Conservation (phyloP, 2,888 invertebrate genomes). For the Nipponacmea schrenckii region DNA sequence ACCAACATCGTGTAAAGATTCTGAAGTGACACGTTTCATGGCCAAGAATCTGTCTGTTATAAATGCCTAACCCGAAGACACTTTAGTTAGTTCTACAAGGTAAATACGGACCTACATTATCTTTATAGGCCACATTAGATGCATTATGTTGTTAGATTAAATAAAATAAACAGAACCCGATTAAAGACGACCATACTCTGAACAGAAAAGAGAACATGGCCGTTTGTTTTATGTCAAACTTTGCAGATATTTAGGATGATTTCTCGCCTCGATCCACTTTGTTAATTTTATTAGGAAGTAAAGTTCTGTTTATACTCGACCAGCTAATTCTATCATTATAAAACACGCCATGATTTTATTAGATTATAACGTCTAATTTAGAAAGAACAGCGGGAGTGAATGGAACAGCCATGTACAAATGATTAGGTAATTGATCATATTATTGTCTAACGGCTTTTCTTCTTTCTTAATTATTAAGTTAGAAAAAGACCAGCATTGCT, state of each 20-base stretch:
- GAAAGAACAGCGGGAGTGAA: conserved; percentile 7
- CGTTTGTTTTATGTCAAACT: conserved; percentile 1
- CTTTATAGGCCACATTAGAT: no score
- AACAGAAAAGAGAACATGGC: background rate
- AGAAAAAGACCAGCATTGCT: background rate
- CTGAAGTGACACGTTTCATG: no score
- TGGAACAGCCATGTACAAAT: background rate
- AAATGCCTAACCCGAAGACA: no score
- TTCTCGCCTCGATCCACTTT: conserved; percentile 5
- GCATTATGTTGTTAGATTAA: no score
- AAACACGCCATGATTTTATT: conserved; percentile 7
- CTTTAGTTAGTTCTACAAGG: no score
- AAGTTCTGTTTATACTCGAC: conserved; percentile 5
- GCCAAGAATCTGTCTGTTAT: no score
- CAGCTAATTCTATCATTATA: conserved; percentile 6
- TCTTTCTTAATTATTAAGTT: background rate
- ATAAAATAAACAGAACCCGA: no score
- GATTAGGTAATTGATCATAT: background rate
- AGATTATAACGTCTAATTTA: background rate
- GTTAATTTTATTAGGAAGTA: conserved; percentile 7
- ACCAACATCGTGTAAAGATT: no score
- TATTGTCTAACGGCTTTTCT: conserved; percentile 5
- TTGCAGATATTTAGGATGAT: background rate
- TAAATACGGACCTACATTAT: no score
- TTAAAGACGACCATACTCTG: no score